phyloP scores from a whole-genome alignment of 1,140 invertebrate species.

The Planococcus citri region DNA sequence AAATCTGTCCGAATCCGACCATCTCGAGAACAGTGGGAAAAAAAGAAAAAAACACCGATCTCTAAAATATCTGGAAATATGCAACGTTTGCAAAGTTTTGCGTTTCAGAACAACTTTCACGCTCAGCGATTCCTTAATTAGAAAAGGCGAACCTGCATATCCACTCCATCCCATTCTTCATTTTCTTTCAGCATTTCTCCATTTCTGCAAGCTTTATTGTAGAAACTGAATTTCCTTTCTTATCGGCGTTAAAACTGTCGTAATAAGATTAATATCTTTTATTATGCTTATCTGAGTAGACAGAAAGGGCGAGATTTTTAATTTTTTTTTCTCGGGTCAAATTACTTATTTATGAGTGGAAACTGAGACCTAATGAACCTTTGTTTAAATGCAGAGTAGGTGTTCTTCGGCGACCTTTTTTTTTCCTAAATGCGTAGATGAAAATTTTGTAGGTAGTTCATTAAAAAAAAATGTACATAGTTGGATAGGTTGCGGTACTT shows the following conservation, averaged over 20 bases:
- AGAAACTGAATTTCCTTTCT: conserved; percentile 4
- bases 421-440: background rate
- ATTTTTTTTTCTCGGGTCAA: background rate
- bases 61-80: conserved; percentile 6
- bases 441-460: too few relatives aligned
- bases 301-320: background rate
- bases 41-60: too few relatives aligned
- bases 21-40: background rate
- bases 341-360: background rate
- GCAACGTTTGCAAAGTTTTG: background rate
- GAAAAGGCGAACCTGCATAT: conserved; percentile 12
- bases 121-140: conserved; percentile 15
- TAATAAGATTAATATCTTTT: conserved; percentile 20
- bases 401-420: background rate
- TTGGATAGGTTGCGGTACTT: too few relatives aligned
- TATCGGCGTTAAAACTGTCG: background rate
- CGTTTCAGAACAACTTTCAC: conserved; percentile 12
- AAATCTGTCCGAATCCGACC: background rate
- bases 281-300: background rate
- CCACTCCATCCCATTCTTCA: background rate
- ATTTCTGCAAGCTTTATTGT: background rate
- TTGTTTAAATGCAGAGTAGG: too few relatives aligned
- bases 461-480: too few relatives aligned
- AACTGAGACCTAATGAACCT: background rate
- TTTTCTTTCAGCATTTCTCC: conserved; percentile 10